These are phyloP conservation scores for Phylloscopus collybita DNA, from an alignment of 2,797 vertebrate species.

Conservation along the genomic window DNA sequence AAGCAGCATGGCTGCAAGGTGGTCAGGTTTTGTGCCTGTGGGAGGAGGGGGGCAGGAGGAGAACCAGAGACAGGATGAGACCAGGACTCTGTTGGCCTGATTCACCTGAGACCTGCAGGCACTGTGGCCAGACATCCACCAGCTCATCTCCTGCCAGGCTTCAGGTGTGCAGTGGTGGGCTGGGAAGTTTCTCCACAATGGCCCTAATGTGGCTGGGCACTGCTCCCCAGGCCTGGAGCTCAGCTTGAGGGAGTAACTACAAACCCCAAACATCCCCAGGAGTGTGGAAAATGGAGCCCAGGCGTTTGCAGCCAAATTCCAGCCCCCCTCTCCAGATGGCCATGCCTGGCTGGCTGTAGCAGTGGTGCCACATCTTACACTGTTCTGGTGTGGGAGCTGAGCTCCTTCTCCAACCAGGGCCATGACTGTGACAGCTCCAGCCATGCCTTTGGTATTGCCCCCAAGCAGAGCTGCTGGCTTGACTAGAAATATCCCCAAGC, in stretches of 20 bases:
- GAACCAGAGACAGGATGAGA: background rate
- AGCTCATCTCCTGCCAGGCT: background rate
- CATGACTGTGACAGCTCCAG: fast-evolving
- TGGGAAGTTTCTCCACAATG: fast-evolving
- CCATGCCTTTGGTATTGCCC: background rate
- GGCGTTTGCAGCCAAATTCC: background rate
- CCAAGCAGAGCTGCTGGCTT: background rate
- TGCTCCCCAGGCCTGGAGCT: background rate
- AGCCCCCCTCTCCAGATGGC: background rate
- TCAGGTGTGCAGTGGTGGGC: background rate
- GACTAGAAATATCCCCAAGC: background rate
- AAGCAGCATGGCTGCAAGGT: fast-evolving
- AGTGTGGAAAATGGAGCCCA: background rate
- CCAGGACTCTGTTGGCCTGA: background rate
- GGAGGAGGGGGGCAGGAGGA: background rate
- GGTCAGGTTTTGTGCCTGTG: background rate
- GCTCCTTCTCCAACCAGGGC: background rate
- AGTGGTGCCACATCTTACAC: background rate
- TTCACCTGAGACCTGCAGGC: background rate
- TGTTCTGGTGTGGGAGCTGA: background rate
- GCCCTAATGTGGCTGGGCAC: too few relatives aligned
- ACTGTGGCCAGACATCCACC: fast-evolving
- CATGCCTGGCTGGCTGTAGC: background rate
- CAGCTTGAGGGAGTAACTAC: background rate
- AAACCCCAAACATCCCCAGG: background rate